Conservation (phyloP, 2,797 vertebrate species). For the Catamblyrhynchus diadema region DNA sequence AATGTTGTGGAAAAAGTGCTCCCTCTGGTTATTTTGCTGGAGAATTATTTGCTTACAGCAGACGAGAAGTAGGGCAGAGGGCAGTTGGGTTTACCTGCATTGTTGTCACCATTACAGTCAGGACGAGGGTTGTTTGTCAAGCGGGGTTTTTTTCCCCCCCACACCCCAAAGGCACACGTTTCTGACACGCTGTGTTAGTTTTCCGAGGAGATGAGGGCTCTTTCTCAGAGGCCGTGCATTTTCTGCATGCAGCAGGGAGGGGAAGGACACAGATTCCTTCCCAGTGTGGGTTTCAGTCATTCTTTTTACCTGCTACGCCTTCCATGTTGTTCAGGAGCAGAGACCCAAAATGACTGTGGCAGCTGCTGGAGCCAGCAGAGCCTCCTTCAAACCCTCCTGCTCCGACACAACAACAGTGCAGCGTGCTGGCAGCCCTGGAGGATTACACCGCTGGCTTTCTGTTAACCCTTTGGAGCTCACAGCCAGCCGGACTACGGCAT, state of each 20-base stretch:
- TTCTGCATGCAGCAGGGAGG: not conserved
- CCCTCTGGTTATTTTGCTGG: slow-evolving; percentile 56
- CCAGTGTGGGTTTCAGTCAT: not conserved
- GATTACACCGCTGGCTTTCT: slow-evolving; percentile 22
- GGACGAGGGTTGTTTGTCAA: not conserved
- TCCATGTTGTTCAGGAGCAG: slow-evolving; percentile 36
- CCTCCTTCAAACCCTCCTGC: not conserved
- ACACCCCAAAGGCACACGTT: not conserved
- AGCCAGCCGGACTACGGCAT: not conserved
- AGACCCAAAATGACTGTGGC: slow-evolving; percentile 40
- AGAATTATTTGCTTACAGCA: slow-evolving; percentile 39
- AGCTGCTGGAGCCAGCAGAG: slow-evolving; percentile 8
- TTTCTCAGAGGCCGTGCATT: not conserved
- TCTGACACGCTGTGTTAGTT: not conserved
- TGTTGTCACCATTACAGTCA: not conserved
- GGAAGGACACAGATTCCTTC: not conserved
- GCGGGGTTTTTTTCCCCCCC: not conserved
- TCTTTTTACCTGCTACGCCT: not conserved
- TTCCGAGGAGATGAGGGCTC: not conserved
- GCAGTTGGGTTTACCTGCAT: slow-evolving; percentile 48
- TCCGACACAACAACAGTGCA: slow-evolving; percentile 48
- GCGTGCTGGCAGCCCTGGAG: slow-evolving; percentile 42
- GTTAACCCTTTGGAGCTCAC: slow-evolving; percentile 29
- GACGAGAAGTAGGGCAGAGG: slow-evolving; percentile 50
- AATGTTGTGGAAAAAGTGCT: slow-evolving; percentile 55